Conservation (phyloP, 1,140 invertebrate genomes). For the Drosophila azteca region DNA sequence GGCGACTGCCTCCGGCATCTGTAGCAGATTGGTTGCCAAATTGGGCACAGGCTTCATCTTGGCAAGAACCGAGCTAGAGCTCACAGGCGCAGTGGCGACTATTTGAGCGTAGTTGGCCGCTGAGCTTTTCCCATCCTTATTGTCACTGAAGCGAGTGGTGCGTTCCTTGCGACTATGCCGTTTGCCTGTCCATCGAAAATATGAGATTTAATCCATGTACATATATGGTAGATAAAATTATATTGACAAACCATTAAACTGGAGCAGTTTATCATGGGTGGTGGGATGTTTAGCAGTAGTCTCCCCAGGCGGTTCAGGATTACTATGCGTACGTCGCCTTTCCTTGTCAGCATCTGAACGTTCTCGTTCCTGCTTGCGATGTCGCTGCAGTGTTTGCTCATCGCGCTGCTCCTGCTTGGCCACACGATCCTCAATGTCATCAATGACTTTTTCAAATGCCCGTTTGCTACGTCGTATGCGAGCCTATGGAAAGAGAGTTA, state of each 20-base stretch:
- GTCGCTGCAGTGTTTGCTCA: slow-evolving; percentile 63
- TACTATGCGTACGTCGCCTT: slow-evolving; percentile 1
- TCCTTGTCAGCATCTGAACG: slow-evolving; percentile 26
- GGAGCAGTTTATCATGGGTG: slow-evolving; percentile 62
- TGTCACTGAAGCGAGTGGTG: slow-evolving; percentile 79
- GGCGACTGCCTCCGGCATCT: slow-evolving; percentile 66
- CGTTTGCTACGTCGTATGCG: slow-evolving; percentile 69
- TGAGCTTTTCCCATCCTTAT: slow-evolving; percentile 66
- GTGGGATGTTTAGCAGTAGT: slow-evolving; percentile 8
- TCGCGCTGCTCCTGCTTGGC: slow-evolving; percentile 61
- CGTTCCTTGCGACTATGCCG: slow-evolving; percentile 72
- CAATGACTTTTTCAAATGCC: slow-evolving; percentile 67
- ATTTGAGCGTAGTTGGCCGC: slow-evolving; percentile 60
- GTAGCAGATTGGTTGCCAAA: slow-evolving; percentile 67
- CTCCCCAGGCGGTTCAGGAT: slow-evolving; percentile 20
- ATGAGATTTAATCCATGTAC: background rate
- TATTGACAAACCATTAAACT: slow-evolving; percentile 52
- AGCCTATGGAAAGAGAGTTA: slow-evolving; percentile 33
- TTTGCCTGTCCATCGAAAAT: slow-evolving; percentile 45
- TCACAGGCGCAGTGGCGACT: slow-evolving; percentile 31
- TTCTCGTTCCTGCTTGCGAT: slow-evolving; percentile 56
- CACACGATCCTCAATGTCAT: slow-evolving; percentile 78
- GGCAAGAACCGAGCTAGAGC: slow-evolving; percentile 10
- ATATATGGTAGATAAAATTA: too few relatives aligned
- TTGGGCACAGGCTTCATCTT: slow-evolving; percentile 66